Evolutionary conservation across 2,888 invertebrate species (phyloP).

Genomic region (Platerodrilus igneus): DNA sequence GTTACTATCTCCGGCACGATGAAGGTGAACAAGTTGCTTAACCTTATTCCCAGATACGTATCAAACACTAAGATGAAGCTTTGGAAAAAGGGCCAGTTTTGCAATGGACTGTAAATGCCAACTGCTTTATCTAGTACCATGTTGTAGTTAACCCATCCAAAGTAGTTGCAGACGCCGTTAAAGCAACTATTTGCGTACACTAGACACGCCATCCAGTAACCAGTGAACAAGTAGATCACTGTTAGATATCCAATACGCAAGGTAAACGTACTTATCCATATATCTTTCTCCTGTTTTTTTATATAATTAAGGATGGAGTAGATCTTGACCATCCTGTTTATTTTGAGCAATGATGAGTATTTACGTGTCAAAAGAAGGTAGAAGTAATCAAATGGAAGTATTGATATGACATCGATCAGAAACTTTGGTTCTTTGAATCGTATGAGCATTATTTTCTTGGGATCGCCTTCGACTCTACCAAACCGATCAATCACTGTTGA

Average conservation of each 20-base stretch:
- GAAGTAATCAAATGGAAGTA: conserved; percentile 12
- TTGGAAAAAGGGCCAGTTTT: background rate
- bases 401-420: conserved; percentile 10
- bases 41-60: conserved; percentile 10
- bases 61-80: conserved; percentile 10
- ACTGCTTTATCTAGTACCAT: background rate
- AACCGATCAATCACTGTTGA: conserved; percentile 10
- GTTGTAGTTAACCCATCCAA: conserved; percentile 18
- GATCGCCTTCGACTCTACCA: background rate
- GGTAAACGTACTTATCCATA: conserved; percentile 14
- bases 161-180: conserved; percentile 8
- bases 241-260: conserved; percentile 19
- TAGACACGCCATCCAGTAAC: conserved; percentile 18
- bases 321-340: conserved; percentile 20
- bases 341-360: conserved; percentile 2
- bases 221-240: conserved; percentile 10
- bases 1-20: background rate
- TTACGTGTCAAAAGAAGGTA: background rate
- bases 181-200: conserved; percentile 19
- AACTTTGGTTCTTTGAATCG: conserved; percentile 8
- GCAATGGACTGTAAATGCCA: background rate
- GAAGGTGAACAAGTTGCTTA: background rate
- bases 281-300: conserved; percentile 14
- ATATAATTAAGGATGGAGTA: conserved; percentile 19
- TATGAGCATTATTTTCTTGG: conserved; percentile 4